Evolutionary conservation across 37 sponge, comb jelly and placozoan species (phyloP), one percentile per base, ranked within the genome.

Genomic region (Ianthella basta): DNA sequence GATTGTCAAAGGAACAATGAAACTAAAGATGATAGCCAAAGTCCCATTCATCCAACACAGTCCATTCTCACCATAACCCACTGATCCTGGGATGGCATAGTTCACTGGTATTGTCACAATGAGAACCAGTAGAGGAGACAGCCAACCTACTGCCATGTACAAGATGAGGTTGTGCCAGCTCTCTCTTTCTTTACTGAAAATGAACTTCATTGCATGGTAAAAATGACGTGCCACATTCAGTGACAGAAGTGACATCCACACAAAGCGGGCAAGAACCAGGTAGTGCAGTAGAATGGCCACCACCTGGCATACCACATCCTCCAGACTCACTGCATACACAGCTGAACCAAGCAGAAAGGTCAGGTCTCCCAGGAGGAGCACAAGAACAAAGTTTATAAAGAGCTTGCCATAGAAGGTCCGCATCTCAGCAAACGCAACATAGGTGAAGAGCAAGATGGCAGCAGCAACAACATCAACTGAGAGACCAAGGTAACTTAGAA

Each of bases 401-500:
- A 87, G 53, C 50, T 60, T 68, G 15, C 86, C 53, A 13, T 84
- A 83, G 4, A 88, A 83, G 21, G 88, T 85, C 21, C 86, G 63
- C 54, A 91, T 83, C 15, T 81, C 89, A 15, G 61, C 67, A 44
- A 91, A 88, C 19, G 88, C 53, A 33, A 39, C 16, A 34, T 83
- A 88, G 0, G 89, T 91, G 25, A 91, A 12, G 27, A 91, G 32
- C 8, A 91, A 19, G 5, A 82, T 4, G n/a, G 41, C 27, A 75
- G 38, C 15, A 15, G 83, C 89, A 2, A 88, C 63, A 16, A 91
- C 34, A 21, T 89, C 87, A 13, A 91, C 23, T n/a, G 85, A 67
- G 29, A 85, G 74, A 12, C 89, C 89, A 60, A 88, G 36, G 79
- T 91, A 91, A 15, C 89, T 83, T 16, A 91, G 73, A 37, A 72